Evolutionary conservation across 2,888 invertebrate genomes (phyloP), one percentile per base, ranked within the genome.

Genomic region (Agonopterix heracliana): DNA sequence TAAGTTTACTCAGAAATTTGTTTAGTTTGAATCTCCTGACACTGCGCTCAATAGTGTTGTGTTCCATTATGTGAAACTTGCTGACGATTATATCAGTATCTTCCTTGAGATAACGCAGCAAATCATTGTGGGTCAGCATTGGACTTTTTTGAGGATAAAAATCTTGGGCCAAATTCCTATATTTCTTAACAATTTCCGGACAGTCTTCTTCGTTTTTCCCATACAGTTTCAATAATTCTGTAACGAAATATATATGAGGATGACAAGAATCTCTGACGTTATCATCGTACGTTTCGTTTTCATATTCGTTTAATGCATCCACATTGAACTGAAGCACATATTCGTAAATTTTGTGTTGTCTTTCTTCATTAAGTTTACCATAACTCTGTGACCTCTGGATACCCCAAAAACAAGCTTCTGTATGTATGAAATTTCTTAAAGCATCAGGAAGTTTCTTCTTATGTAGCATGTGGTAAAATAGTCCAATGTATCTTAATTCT

Each of bases 391-490:
- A 13, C 8, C 34, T 8, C 34, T 48, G 52, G 10, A 59, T 54
- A 9, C 9, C 9, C 13, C 12, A 42, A 11, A 42, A 13, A 38
- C 47, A 41, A 54, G 11, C 10, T 10, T 38, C 11, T 38, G 38
- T 10, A 38, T 11, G 3, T 10, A 11, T 38, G 38, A 38, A 10
- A 10, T 38, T 11, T 38, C 11, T 0, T 11, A 66, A 58, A 12
- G 46, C 49, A 34, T 61, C 54, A 3, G 69, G 71, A 13, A 79
- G 51, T 36, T 65, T 57, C 50, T 64, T 68, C 9, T 65, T 46
- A 49, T 74, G 57, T 44, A 77, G 51, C 26, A 78, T 64, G 46
- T 66, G 59, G 51, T 81, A 74, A 34, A 77, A 47, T 5, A 77
- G 46, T 11, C 66, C 59, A 12, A 26, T 26, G 7, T 26, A 26